Evolutionary conservation across 2,888 invertebrate genomes (phyloP), one percentile per base, ranked within the genome.

Genomic region (Noctua pronuba): DNA sequence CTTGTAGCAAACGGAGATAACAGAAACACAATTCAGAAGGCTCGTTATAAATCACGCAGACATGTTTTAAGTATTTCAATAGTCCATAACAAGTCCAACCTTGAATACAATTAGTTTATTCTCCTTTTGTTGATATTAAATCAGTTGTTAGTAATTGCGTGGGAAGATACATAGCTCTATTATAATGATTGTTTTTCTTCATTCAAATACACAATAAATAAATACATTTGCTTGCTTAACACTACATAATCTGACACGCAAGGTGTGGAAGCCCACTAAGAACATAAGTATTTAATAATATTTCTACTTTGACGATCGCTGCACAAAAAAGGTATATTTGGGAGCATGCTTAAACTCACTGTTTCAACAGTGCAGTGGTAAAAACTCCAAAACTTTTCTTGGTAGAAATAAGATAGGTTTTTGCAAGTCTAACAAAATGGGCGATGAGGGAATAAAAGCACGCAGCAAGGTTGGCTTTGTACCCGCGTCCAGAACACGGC

Each of bases 391-490:
- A 60, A 65, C 28, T 38, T 21, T 46, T 69, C 21, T n/a, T 4
- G 21, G 11, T 49, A 55, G 13, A 77, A 69, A 58, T 18, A 62
- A 65, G 6, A 28, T n/a, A 60, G 21, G 16, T 49, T 66, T 71
- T 70, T 46, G 35, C 41, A 64, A 60, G 52, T 77, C 35, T 73
- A 58, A 31, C 73, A 80, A 70, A 77, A 75, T 31, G 24, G 52
- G 31, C 68, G 83, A 79, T 89, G 84, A 90, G 91, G 90, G 87
- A 87, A 90, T 88, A 87, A 90, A 89, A 87, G 84, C 87, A 87
- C 83, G 85, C 85, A 88, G 83, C 91, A 91, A 91, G 90, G 88
- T 89, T 91, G 88, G 89, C 89, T 93, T 92, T 92, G 92, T 91
- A 90, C 92, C 91, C 91, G 88, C 89, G 89, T 92, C 91, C 91